Evolutionary conservation across 1,140 invertebrate genomes (phyloP).

Genomic region (Cecropterus lyciades): DNA sequence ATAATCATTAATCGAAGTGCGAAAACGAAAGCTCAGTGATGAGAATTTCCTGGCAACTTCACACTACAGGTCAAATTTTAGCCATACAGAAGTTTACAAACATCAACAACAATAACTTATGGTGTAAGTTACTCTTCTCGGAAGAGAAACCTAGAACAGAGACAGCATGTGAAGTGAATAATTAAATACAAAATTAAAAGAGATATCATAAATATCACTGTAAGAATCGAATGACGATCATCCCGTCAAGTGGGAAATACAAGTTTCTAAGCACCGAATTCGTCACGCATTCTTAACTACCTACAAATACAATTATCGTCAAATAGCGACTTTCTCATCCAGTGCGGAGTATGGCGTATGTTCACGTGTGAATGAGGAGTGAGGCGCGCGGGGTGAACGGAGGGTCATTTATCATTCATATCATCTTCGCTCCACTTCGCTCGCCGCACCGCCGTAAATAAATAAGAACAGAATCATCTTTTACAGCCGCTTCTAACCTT

Average conservation of each 20-base stretch:
- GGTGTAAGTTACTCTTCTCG: too few species aligned
- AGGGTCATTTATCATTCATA: constrained; percentile 84
- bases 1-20: too few species aligned
- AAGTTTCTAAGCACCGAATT: constrained; percentile 23
- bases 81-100: too few species aligned
- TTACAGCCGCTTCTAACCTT: constrained; percentile 65
- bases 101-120: too few species aligned
- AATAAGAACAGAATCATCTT: constrained; percentile 84
- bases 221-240: not conserved
- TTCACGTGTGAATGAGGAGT: constrained; percentile 73
- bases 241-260: not conserved
- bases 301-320: constrained; percentile 31
- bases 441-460: constrained; percentile 83
- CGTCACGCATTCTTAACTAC: constrained; percentile 21
- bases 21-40: not conserved
- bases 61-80: too few species aligned
- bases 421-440: constrained; percentile 84
- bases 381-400: constrained; percentile 54
- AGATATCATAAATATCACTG: too few species aligned
- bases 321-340: constrained; percentile 30
- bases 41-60: too few species aligned
- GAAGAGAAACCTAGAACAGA: too few species aligned
- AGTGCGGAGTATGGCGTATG: constrained; percentile 54
- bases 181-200: too few species aligned
- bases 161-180: too few species aligned